Conservation (phyloP, 2,888 invertebrate species). For the Penaeus monodon region DNA sequence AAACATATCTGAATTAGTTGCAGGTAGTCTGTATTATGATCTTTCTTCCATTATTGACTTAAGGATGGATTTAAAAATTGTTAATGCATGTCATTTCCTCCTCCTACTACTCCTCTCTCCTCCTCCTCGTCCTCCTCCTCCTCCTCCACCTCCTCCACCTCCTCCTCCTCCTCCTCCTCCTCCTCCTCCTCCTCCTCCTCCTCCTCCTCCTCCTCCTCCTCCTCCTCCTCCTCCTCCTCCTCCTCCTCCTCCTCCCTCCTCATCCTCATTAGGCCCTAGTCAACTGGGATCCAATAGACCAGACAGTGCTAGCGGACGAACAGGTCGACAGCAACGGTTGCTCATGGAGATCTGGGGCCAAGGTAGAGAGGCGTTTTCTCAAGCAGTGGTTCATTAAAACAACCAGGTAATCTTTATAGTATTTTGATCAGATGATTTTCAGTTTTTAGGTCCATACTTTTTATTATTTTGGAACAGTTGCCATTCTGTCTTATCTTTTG, state of each 20-base stretch:
- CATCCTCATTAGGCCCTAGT: conserved; percentile 79
- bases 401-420: conserved; percentile 77
- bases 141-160: too few species aligned
- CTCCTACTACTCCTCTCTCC: background rate
- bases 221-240: too few species aligned
- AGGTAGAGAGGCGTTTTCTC: conserved; percentile 82
- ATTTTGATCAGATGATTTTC: background rate
- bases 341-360: conserved; percentile 65
- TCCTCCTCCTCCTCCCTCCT: background rate
- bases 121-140: too few species aligned
- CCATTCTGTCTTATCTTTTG: too few species aligned
- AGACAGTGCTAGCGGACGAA: conserved; percentile 82
- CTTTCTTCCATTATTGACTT: too few species aligned
- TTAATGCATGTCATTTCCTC: background rate
- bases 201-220: too few species aligned
- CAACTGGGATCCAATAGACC: conserved; percentile 98
- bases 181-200: too few species aligned
- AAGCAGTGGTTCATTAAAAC: conserved; percentile 96
- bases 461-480: background rate
- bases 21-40: too few species aligned
- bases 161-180: too few species aligned
- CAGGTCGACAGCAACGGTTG: conserved; percentile 62
- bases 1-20: too few species aligned
- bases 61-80: background rate
- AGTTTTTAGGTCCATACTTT: background rate